phyloP scores from a whole-genome alignment of 2,113 vertebrate species.

The Sapayoa aenigma region DNA sequence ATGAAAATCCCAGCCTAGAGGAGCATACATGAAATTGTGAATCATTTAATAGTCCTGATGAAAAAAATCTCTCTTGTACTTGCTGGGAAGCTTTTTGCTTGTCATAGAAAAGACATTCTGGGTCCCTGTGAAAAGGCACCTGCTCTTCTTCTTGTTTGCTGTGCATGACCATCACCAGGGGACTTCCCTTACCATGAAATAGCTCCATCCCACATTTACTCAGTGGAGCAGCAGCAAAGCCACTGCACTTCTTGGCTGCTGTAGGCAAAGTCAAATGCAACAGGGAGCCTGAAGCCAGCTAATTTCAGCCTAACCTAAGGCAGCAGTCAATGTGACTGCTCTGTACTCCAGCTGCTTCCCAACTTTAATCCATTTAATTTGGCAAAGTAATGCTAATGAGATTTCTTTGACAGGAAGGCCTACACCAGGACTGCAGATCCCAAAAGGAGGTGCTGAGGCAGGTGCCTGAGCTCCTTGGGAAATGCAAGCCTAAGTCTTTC shows the following conservation, averaged over 20 bases:
- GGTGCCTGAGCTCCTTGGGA: conserved; percentile 5
- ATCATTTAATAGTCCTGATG: background rate
- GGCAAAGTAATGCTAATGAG: conserved; percentile 44
- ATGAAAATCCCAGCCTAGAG: background rate
- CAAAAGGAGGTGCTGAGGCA: background rate
- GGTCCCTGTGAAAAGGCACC: background rate
- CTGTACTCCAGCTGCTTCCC: background rate
- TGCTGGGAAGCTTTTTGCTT: background rate
- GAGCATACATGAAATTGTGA: background rate
- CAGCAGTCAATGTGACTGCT: conserved; percentile 7
- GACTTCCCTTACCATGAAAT: background rate
- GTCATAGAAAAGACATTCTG: background rate
- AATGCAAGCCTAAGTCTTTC: background rate
- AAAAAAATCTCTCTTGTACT: background rate
- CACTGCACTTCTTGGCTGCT: background rate
- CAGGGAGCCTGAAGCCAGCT: background rate
- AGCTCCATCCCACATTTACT: background rate
- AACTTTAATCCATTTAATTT: conserved; percentile 50
- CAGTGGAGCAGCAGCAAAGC: background rate
- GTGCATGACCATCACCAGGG: background rate
- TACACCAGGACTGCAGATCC: background rate
- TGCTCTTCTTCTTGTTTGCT: background rate
- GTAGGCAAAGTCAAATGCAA: background rate
- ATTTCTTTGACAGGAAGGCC: background rate
- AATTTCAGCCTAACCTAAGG: conserved; percentile 25